Percentiles rank a stretch among this genome's conserved stretches.
phyloP scores from a whole-genome alignment of 2,113 vertebrate genomes.

The Ascaphus truei region DNA sequence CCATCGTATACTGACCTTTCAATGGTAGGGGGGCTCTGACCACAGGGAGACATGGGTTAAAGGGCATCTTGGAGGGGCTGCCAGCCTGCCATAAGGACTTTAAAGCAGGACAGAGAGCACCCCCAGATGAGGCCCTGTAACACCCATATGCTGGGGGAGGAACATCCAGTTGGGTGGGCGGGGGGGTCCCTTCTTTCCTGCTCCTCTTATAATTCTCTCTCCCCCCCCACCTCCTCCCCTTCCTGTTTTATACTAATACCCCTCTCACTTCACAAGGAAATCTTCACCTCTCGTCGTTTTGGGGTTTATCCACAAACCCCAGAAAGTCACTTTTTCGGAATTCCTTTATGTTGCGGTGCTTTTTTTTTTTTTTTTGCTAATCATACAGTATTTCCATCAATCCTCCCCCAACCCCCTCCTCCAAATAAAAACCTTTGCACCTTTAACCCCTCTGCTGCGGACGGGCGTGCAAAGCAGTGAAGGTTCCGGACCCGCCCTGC shows the following conservation, averaged over 20 bases:
- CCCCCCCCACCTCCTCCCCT: not conserved
- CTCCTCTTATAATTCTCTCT: not conserved
- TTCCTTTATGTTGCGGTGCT: too few species aligned
- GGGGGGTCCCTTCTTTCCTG: not conserved
- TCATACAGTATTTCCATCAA: too few species aligned
- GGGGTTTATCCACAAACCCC: too few species aligned
- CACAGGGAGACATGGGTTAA: not conserved
- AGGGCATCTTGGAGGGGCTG: not conserved
- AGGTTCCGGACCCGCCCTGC: not conserved
- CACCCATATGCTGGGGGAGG: too few species aligned
- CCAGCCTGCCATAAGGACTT: constrained; percentile 5
- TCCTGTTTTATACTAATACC: not conserved
- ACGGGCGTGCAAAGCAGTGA: not conserved
- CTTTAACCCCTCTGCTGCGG: not conserved
- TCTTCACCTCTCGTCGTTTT: not conserved
- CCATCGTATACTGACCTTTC: not conserved
- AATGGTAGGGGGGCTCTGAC: not conserved
- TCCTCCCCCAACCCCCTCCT: too few species aligned
- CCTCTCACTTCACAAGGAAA: not conserved
- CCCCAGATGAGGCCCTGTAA: not conserved
- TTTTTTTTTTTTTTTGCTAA: too few species aligned
- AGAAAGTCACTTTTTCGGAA: too few species aligned
- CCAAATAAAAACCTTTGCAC: too few species aligned
- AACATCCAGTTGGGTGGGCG: too few species aligned
- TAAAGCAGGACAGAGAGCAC: constrained; percentile 6